Evolutionary conservation across 2,888 invertebrate species (phyloP).

Genomic region (Halictus ligatus): DNA sequence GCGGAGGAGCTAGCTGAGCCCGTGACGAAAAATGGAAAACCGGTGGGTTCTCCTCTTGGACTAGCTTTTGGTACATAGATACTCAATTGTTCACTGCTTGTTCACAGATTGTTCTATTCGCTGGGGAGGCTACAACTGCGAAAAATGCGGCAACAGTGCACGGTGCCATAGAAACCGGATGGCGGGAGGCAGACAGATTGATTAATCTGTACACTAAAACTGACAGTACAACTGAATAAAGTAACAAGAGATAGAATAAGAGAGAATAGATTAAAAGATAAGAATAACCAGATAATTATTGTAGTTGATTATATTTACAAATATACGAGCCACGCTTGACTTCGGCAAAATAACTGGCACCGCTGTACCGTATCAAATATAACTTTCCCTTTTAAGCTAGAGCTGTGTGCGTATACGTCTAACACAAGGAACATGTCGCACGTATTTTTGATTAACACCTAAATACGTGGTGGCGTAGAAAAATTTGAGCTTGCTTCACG

Average conservation of each 20-base stretch:
- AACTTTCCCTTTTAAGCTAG: neutral
- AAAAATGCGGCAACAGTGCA: slow-evolving; percentile 88
- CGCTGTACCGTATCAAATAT: slow-evolving; percentile 28
- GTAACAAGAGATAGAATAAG: no score
- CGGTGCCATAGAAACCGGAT: slow-evolving; percentile 89
- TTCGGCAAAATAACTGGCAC: neutral
- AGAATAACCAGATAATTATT: neutral
- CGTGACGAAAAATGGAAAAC: slow-evolving; percentile 79
- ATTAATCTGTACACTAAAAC: slow-evolving; percentile 58
- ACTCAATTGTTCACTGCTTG: neutral
- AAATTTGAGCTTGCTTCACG: slow-evolving; percentile 84
- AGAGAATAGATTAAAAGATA: slow-evolving; percentile 1
- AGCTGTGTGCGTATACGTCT: slow-evolving; percentile 3
- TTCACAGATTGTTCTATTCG: slow-evolving; percentile 87
- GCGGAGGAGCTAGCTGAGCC: slow-evolving; percentile 86
- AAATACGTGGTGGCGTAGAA: slow-evolving; percentile 77
- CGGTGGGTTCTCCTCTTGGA: slow-evolving; percentile 57
- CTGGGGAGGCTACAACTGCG: slow-evolving; percentile 88
- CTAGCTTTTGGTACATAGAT: neutral
- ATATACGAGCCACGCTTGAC: neutral
- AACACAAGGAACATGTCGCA: slow-evolving; percentile 10
- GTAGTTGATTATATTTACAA: slow-evolving; percentile 18
- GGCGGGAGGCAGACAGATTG: slow-evolving; percentile 89
- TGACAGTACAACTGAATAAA: neutral
- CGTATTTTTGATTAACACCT: slow-evolving; percentile 23